Evolutionary conservation across 1,140 invertebrate species (phyloP).

Genomic region (Chlorops oryzae): DNA sequence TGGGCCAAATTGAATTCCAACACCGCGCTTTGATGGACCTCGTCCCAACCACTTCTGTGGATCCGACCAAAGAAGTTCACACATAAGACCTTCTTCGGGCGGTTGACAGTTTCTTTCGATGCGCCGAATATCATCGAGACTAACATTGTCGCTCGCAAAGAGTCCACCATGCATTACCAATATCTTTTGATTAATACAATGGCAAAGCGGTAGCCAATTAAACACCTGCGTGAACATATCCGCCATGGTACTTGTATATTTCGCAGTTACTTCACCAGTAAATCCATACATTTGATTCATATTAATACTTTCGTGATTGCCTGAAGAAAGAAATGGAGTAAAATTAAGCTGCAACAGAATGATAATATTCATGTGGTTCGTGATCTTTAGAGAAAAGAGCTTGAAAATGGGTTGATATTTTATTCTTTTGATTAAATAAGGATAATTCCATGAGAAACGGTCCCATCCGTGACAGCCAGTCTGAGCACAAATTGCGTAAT

Average conservation of each 20-base stretch:
- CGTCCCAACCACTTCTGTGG: constrained; percentile 83
- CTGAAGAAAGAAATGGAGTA: constrained; percentile 53
- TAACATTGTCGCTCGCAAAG: constrained; percentile 84
- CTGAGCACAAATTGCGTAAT: too few species aligned
- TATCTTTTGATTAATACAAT: constrained; percentile 89
- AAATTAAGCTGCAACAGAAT: too few species aligned
- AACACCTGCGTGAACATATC: constrained; percentile 98
- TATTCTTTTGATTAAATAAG: too few species aligned
- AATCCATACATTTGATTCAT: constrained; percentile 99
- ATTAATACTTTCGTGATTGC: constrained; percentile 94
- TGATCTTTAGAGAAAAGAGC: too few species aligned
- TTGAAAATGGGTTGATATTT: too few species aligned
- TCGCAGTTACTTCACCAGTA: constrained; percentile 94
- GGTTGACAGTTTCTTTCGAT: constrained; percentile 91
- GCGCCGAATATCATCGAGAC: constrained; percentile 81
- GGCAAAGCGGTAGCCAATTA: constrained; percentile 93
- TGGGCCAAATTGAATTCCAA: constrained; percentile 97
- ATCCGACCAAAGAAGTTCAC: constrained; percentile 97
- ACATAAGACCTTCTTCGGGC: constrained; percentile 96
- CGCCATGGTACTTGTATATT: constrained; percentile 91
- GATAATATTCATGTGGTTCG: too few species aligned
- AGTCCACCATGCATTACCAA: constrained; percentile 94
- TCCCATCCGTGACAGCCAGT: too few species aligned
- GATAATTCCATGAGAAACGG: too few species aligned
- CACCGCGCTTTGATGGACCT: constrained; percentile 90